These are phyloP conservation scores for Sebastes cheni DNA, from an alignment of 2,797 vertebrate genomes.

Conservation along the genomic window DNA sequence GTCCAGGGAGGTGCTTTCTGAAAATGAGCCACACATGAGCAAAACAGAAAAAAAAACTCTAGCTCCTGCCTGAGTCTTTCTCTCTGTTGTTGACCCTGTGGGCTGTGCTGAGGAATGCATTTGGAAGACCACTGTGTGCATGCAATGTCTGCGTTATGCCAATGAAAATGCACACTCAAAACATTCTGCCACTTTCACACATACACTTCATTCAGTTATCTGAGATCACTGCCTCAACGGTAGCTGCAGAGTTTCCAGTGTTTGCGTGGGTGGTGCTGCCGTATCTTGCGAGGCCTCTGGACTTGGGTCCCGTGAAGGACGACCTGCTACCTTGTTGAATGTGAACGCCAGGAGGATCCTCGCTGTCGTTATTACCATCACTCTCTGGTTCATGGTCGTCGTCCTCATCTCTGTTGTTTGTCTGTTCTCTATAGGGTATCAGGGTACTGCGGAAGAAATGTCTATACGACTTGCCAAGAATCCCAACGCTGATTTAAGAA, in stretches of 20 bases:
- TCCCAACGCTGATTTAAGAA: slow-evolving; percentile 74
- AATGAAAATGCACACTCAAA: not conserved
- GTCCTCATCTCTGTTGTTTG: slow-evolving; percentile 41
- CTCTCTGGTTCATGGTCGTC: not conserved
- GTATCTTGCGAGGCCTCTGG: not conserved
- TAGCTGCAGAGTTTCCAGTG: slow-evolving; percentile 36
- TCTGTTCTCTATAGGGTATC: slow-evolving; percentile 34
- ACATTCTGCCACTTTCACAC: not conserved
- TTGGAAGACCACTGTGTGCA: not conserved
- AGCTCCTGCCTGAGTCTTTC: not conserved
- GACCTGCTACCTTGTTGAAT: not conserved
- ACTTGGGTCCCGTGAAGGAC: slow-evolving; percentile 20
- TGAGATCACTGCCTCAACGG: slow-evolving; percentile 49
- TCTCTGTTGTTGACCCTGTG: not conserved
- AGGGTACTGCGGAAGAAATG: slow-evolving; percentile 76
- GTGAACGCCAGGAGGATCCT: not conserved
- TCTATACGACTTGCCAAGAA: slow-evolving; percentile 77
- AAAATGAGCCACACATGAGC: not conserved
- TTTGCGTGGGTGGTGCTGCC: slow-evolving; percentile 15
- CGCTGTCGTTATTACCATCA: slow-evolving; percentile 38
- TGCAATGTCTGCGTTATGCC: not conserved
- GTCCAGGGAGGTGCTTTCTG: slow-evolving; percentile 4
- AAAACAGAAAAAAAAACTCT: not conserved
- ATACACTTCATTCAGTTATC: slow-evolving; percentile 34
- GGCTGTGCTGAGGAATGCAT: not conserved